phyloP scores from a whole-genome alignment of 2,888 invertebrate species.

The Chrysotoxum bicinctum region DNA sequence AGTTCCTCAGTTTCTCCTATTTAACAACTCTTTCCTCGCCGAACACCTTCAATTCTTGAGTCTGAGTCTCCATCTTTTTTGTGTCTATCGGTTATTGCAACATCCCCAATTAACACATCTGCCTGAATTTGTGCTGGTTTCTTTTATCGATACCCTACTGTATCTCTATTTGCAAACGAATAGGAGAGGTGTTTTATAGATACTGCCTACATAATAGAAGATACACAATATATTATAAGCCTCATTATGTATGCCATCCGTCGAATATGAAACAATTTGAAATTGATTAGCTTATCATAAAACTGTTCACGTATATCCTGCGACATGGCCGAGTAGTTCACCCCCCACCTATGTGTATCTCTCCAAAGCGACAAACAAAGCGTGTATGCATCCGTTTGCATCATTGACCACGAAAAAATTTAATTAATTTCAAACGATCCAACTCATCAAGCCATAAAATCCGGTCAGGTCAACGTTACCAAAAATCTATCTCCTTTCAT shows the following conservation, averaged over 20 bases:
- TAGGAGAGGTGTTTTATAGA: neutral
- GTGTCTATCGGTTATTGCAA: too few relatives aligned
- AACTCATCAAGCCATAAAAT: conserved; percentile 23
- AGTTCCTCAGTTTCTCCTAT: too few relatives aligned
- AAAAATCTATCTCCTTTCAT: conserved; percentile 4
- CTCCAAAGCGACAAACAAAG: conserved; percentile 5
- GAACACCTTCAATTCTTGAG: too few relatives aligned
- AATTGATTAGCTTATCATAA: conserved; percentile 57
- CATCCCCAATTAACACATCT: too few relatives aligned
- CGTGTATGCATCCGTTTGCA: conserved; percentile 17
- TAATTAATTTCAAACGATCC: conserved; percentile 56
- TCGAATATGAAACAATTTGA: conserved; percentile 40
- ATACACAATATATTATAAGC: conserved; percentile 5
- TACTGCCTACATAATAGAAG: neutral
- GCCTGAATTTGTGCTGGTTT: too few relatives aligned
- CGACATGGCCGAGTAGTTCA: neutral
- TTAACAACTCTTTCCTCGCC: too few relatives aligned
- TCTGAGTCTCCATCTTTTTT: too few relatives aligned
- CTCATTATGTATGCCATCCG: conserved; percentile 41
- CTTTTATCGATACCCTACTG: too few relatives aligned
- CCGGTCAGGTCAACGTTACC: neutral
- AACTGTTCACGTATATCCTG: conserved; percentile 17
- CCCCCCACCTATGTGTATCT: neutral
- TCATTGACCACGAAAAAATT: conserved; percentile 15
- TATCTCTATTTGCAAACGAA: too few relatives aligned